Conservation (phyloP, 2,113 vertebrate species). For the Paradoxurus hermaphroditus region DNA sequence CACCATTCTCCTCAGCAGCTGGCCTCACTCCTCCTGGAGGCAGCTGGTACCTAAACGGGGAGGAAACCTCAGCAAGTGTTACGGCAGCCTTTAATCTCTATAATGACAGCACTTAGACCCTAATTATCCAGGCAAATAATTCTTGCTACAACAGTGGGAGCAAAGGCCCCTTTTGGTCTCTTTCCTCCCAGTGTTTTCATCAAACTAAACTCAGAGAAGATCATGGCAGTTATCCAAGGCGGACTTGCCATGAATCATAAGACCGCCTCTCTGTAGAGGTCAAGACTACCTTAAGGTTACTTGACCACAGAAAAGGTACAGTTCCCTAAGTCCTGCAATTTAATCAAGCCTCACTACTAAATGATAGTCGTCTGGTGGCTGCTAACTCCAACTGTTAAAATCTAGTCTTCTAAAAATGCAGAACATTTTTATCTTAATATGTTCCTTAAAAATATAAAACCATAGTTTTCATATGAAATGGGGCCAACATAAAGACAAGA, state of each 20-base stretch:
- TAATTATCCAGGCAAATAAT: conserved; percentile 24
- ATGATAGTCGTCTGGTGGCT: background rate
- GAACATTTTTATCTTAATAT: background rate
- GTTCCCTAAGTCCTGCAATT: background rate
- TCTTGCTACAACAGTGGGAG: background rate
- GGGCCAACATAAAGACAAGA: background rate
- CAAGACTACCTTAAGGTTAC: background rate
- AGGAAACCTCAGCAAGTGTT: background rate
- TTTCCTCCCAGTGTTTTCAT: conserved; percentile 7
- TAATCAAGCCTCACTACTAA: background rate
- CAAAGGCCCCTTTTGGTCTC: background rate
- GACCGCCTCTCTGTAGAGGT: background rate
- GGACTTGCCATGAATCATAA: background rate
- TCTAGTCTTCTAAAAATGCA: background rate
- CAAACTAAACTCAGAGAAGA: conserved; percentile 1
- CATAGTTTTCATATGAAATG: background rate
- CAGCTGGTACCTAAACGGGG: background rate
- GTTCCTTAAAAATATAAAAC: background rate
- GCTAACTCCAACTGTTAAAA: background rate
- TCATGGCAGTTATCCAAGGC: background rate
- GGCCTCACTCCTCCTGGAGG: background rate
- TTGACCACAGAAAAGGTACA: background rate
- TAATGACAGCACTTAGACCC: background rate
- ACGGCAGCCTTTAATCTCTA: conserved; percentile 16
- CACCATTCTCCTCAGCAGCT: background rate